Conservation (phyloP, 2,113 vertebrate species). For the Tragelaphus strepsiceros region DNA sequence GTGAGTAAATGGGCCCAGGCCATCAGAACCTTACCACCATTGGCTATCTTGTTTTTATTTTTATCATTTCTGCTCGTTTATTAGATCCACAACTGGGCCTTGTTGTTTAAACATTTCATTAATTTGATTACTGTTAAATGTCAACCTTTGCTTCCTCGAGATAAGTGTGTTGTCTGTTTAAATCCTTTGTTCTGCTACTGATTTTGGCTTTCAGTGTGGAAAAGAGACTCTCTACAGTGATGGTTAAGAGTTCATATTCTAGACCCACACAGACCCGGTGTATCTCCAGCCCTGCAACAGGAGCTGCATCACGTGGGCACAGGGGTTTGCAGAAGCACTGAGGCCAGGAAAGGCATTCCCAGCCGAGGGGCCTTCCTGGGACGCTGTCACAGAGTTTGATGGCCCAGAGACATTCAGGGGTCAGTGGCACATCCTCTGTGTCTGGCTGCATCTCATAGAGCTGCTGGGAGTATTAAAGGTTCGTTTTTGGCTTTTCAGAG, state of each 20-base stretch:
- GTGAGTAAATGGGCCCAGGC: neutral
- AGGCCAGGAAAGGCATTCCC: neutral
- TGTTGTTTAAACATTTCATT: neutral
- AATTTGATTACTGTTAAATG: conserved; percentile 32
- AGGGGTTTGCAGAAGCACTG: neutral
- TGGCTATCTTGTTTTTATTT: neutral
- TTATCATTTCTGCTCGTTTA: neutral
- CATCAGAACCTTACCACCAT: neutral
- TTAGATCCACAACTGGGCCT: neutral
- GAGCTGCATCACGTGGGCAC: neutral
- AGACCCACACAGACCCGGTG: neutral
- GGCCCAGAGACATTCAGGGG: neutral
- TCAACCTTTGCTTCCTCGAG: conserved; percentile 19
- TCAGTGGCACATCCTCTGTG: rapidly evolving
- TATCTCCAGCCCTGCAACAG: neutral
- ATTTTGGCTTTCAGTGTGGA: neutral
- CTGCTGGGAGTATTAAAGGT: neutral
- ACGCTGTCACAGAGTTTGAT: neutral
- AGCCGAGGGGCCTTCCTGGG: neutral
- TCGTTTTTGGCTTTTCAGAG: neutral
- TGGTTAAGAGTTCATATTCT: neutral
- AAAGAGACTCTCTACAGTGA: neutral
- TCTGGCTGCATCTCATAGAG: neutral
- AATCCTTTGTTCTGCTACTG: neutral
- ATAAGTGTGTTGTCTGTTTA: neutral